Base-by-base conservation (phyloP, 2,113 vertebrate genomes). In the Ramphastos sulfuratus region DNA sequence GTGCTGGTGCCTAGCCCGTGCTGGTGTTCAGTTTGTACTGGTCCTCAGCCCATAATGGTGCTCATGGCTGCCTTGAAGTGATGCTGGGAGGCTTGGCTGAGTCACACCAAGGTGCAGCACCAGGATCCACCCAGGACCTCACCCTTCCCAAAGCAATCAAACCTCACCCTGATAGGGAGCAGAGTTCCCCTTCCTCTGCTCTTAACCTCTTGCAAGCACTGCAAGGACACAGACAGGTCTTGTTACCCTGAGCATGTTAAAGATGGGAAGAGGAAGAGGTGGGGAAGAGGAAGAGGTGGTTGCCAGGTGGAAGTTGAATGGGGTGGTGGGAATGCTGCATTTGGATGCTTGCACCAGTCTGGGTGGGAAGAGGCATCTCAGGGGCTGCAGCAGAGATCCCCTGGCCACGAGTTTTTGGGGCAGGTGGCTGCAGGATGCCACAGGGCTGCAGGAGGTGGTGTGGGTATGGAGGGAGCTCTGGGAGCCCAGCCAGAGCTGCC, bases 271-370 rank as follows among this genome's bases (percentile, higher is more conserved):
- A 28, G 69, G 33, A 48, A 9, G 52, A 28, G 21, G 1, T 25
- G 44, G 9, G 33, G 67, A n/a, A 50, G 67, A 28, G 69, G 33
- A 48, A 9, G 52, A 28, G 21, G 1, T 25, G 44, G 9, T 19
- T 1, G 3, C 8, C 37, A 17, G 44, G 10, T 31, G 65, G 60
- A 8, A 16, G 27, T 2, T 1, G 6, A 12, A 39, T 0, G 2
- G 63, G 7, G 67, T 56, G 0, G 0, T 70, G 59, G 69, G 55
- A 61, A 10, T 2, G 4, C 64, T 3, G 3, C 21, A 7, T 1
- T 6, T 39, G 59, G 39, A 12, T 4, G 0, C 20, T 6, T n/a
- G 18, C 18, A n/a, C 25, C 54, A 7, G 50, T 3, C 42, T 20
- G 50, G 65, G 30, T 4, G 60, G 66, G 30, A 37, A 42, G 65